phyloP scores from a whole-genome alignment of 92 coral and sea anemone species.

The Chrysogorgia sp. region DNA sequence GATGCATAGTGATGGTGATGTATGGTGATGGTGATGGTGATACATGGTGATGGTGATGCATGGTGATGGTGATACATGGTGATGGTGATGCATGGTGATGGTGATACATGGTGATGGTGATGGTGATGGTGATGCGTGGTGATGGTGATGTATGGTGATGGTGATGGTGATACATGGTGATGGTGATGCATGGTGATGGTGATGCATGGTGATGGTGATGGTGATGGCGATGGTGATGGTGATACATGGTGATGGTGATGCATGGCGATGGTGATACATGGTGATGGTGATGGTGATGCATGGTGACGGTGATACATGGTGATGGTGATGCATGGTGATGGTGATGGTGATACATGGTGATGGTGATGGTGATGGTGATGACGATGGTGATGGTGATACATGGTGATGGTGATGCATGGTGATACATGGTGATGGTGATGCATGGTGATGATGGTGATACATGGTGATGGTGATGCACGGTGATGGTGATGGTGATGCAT shows the following conservation, averaged over 20 bases:
- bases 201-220: no score
- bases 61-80: not conserved
- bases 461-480: not conserved
- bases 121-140: constrained; percentile 28
- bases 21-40: no score
- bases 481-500: not conserved
- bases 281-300: no score
- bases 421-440: not conserved
- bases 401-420: not conserved
- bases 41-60: not conserved
- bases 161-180: no score
- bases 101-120: no score
- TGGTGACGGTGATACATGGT: no score
- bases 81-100: not conserved
- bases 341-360: no score
- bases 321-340: no score
- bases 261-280: no score
- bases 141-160: constrained; percentile 43
- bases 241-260: no score
- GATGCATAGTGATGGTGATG: not conserved
- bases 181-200: no score
- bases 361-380: constrained; percentile 25
- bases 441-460: not conserved
- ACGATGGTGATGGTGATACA: not conserved
- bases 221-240: no score